Conservation (phyloP, 2,888 invertebrate genomes). For the Spialia ferax region DNA sequence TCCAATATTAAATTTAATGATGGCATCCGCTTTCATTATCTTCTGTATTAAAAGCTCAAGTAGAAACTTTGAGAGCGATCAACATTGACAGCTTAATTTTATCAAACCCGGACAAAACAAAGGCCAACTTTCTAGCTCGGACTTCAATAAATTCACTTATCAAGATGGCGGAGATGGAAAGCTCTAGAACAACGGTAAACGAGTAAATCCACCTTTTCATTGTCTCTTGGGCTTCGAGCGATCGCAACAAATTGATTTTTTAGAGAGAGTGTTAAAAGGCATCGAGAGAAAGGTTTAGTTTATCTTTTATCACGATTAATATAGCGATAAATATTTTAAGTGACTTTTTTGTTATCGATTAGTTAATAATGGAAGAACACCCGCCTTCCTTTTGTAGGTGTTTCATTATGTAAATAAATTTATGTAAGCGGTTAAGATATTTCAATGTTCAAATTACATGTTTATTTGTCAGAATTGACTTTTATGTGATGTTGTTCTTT, state of each 20-base stretch:
- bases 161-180: constrained; percentile 56
- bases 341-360: constrained; percentile 18
- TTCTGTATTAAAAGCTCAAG: constrained; percentile 14
- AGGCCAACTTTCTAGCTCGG: constrained; percentile 62
- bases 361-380: constrained; percentile 6
- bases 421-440: constrained; percentile 17
- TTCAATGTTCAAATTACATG: constrained; percentile 4
- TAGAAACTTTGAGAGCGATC: constrained; percentile 31
- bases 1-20: constrained; percentile 17
- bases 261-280: constrained; percentile 58
- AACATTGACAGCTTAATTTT: constrained; percentile 38
- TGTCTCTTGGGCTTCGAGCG: constrained; percentile 56
- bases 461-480: neutral
- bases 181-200: constrained; percentile 50
- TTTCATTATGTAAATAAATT: constrained; percentile 11
- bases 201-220: constrained; percentile 61
- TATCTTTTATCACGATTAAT: constrained; percentile 23
- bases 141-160: constrained; percentile 67
- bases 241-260: constrained; percentile 65
- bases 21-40: constrained; percentile 27
- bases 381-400: constrained; percentile 15
- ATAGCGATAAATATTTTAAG: constrained; percentile 14
- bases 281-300: constrained; percentile 41
- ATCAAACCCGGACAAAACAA: constrained; percentile 56
- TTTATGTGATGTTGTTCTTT: neutral